These are phyloP conservation scores for Choloepus hoffmanni DNA, from an alignment of 2,113 vertebrate species.

Conservation along the genomic window DNA sequence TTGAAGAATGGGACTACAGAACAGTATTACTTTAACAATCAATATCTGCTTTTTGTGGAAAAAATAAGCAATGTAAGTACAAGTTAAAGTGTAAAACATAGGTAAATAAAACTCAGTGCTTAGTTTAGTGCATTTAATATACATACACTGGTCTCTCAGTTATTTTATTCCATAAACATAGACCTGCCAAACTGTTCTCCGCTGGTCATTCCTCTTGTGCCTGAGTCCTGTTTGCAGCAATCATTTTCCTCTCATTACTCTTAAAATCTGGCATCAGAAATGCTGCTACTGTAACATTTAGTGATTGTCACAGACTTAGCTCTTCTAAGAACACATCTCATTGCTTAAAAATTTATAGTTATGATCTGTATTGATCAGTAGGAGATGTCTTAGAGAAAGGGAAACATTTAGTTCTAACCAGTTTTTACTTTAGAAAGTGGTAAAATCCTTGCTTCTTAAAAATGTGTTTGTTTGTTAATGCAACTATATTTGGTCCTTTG, in stretches of 20 bases:
- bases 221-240: background rate
- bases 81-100: background rate
- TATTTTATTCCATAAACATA: background rate
- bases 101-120: background rate
- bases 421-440: background rate
- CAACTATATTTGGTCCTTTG: background rate
- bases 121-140: background rate
- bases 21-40: background rate
- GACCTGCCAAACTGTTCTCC: background rate
- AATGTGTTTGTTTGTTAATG: background rate
- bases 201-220: background rate
- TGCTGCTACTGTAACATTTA: background rate
- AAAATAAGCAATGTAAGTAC: background rate
- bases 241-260: background rate
- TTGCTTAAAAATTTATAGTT: background rate
- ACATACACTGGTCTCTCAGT: background rate
- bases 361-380: background rate
- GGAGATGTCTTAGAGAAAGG: background rate
- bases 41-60: background rate
- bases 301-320: background rate
- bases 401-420: background rate
- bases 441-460: conserved; percentile 16
- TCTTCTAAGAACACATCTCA: background rate
- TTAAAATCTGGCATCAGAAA: background rate
- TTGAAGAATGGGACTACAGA: background rate